phyloP scores from a whole-genome alignment of 2,797 vertebrate genomes.

The Mormyrops boulengeri region DNA sequence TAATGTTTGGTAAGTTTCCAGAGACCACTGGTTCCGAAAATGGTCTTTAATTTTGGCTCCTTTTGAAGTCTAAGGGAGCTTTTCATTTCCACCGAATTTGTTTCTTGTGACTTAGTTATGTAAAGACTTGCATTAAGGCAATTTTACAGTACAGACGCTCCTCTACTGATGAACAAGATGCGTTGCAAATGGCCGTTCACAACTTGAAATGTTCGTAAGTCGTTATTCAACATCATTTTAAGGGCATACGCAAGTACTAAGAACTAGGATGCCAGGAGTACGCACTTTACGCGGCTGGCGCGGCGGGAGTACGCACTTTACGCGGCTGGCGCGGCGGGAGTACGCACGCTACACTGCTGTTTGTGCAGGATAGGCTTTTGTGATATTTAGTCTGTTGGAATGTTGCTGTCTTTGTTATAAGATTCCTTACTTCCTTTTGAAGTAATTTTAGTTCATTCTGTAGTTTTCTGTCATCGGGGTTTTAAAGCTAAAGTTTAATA shows the following conservation, averaged over 20 bases:
- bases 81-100: not conserved
- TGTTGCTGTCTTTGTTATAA: not conserved
- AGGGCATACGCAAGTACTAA: too few relatives aligned
- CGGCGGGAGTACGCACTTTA: too few relatives aligned
- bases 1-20: not conserved
- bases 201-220: too few relatives aligned
- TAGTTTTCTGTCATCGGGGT: not conserved
- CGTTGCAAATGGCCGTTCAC: too few relatives aligned
- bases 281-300: too few relatives aligned
- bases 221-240: too few relatives aligned
- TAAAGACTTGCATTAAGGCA: not conserved
- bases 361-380: not conserved
- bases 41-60: not conserved
- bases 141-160: too few relatives aligned
- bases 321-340: too few relatives aligned
- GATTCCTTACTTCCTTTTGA: not conserved
- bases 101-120: not conserved
- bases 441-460: not conserved
- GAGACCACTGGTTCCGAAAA: not conserved
- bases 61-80: not conserved
- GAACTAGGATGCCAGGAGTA: too few relatives aligned
- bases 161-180: too few relatives aligned
- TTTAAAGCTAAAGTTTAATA: not conserved
- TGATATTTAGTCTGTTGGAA: not conserved
- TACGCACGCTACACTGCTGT: too few relatives aligned